Evolutionary conservation across 2,797 vertebrate genomes (phyloP).

Genomic region (Spinus olivaceus): DNA sequence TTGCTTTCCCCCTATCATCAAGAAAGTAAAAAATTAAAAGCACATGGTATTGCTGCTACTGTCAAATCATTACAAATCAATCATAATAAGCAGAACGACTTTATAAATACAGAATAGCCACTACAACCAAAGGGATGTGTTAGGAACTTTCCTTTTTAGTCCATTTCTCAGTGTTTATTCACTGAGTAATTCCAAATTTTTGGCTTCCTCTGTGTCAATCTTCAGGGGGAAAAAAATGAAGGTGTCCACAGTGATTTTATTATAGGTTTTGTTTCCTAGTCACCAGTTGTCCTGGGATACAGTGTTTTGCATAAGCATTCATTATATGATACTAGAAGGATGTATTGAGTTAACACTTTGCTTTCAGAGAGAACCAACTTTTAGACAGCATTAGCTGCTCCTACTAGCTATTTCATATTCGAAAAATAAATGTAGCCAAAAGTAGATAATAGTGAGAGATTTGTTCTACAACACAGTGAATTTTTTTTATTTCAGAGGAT

Average conservation of each 20-base stretch:
- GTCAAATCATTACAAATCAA: constrained; percentile 4
- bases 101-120: neutral
- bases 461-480: neutral
- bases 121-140: neutral
- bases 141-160: neutral
- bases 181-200: constrained; percentile 33
- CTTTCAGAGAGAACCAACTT: neutral
- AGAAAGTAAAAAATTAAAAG: constrained; percentile 15
- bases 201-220: neutral
- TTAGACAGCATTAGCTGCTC: neutral
- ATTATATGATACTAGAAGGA: constrained; percentile 1
- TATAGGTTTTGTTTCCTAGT: constrained; percentile 41
- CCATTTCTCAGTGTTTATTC: constrained; percentile 37
- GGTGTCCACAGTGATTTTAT: constrained; percentile 39
- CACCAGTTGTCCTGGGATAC: neutral
- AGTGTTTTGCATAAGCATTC: neutral
- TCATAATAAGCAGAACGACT: neutral
- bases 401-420: neutral
- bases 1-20: neutral
- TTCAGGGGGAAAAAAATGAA: neutral
- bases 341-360: neutral
- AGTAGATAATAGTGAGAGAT: neutral
- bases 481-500: neutral
- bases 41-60: neutral
- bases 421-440: neutral